phyloP scores from a whole-genome alignment of 2,113 vertebrate species.

The Siniperca chuatsi region DNA sequence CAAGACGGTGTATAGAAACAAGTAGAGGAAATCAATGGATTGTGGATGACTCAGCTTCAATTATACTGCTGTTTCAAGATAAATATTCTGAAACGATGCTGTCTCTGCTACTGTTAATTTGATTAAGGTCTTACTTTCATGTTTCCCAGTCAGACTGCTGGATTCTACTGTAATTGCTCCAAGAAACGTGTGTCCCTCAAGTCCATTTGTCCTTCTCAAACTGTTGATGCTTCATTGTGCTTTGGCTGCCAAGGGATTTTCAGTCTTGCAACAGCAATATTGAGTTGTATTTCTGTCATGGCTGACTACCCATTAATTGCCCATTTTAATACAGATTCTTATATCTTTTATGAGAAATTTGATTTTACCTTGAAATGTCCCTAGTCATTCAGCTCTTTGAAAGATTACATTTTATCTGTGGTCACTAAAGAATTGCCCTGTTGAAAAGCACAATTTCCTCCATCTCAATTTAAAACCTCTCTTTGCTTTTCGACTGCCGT shows the following conservation, averaged over 20 bases:
- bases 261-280: not conserved
- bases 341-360: constrained; percentile 17
- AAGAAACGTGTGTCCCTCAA: constrained; percentile 33
- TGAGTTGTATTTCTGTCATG: constrained; percentile 18
- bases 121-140: constrained; percentile 49
- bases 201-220: constrained; percentile 41
- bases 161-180: constrained; percentile 51
- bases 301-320: constrained; percentile 23
- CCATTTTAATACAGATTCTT: constrained; percentile 15
- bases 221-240: constrained; percentile 45
- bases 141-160: constrained; percentile 34
- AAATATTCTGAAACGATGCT: constrained; percentile 30
- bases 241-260: constrained; percentile 28
- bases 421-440: not conserved
- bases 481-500: constrained; percentile 6
- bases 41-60: constrained; percentile 42
- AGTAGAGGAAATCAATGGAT: constrained; percentile 32
- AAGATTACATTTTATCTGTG: not conserved
- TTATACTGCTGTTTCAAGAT: constrained; percentile 36
- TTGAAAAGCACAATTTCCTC: constrained; percentile 10
- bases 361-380: constrained; percentile 24
- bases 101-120: constrained; percentile 33
- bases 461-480: constrained; percentile 2
- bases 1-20: not conserved
- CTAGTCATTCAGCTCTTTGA: not conserved